phyloP scores from a whole-genome alignment of 2,113 vertebrate genomes.

The Osmerus mordax region DNA sequence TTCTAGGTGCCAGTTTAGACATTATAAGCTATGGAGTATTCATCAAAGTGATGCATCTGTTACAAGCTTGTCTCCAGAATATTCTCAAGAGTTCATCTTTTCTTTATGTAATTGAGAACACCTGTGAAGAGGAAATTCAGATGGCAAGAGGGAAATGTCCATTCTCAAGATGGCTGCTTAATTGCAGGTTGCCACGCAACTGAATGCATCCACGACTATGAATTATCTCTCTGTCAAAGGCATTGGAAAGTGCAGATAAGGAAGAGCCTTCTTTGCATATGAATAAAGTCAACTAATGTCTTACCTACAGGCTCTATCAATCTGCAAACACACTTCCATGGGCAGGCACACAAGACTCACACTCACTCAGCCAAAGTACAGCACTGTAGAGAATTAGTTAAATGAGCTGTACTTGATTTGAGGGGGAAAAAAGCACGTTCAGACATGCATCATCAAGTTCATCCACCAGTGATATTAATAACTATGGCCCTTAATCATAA shows the following conservation, averaged over 20 bases:
- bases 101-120: constrained; percentile 25
- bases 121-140: constrained; percentile 29
- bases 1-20: constrained; percentile 13
- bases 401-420: constrained; percentile 4
- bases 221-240: constrained; percentile 60
- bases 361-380: background rate
- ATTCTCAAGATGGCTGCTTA: constrained; percentile 57
- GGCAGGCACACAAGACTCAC: constrained; percentile 8
- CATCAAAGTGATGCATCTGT: too few relatives aligned
- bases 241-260: constrained; percentile 55
- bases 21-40: too few relatives aligned
- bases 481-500: background rate
- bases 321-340: constrained; percentile 17
- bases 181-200: constrained; percentile 73
- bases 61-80: background rate
- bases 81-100: constrained; percentile 36
- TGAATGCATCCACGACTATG: constrained; percentile 54
- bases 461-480: background rate
- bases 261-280: constrained; percentile 58
- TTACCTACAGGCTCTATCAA: constrained; percentile 30
- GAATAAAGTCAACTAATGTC: constrained; percentile 42
- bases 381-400: background rate
- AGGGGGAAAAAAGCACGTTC: background rate
- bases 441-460: constrained; percentile 7
- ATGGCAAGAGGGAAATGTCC: constrained; percentile 28